phyloP scores from a whole-genome alignment of 1,140 invertebrate genomes.

The Charaxes varanes region DNA sequence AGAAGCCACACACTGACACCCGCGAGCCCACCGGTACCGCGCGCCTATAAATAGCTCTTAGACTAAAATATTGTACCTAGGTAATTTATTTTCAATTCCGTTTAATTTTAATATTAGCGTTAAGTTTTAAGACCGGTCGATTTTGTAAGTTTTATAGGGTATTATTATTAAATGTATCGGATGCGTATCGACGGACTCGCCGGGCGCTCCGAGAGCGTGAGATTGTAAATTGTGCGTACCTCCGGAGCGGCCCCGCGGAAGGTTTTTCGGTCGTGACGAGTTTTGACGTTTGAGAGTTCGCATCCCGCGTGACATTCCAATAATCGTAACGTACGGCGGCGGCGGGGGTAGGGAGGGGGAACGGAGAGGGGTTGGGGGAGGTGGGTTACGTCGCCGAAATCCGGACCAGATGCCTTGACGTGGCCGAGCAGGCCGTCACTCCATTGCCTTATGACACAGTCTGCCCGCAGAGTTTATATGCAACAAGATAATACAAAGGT shows the following conservation, averaged over 20 bases:
- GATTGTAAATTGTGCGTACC: constrained; percentile 50
- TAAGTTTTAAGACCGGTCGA: constrained; percentile 70
- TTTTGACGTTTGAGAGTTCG: constrained; percentile 53
- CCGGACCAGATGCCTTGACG: constrained; percentile 59
- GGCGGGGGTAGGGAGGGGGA: constrained; percentile 25
- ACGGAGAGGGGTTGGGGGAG: constrained; percentile 25
- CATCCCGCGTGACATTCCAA: constrained; percentile 70
- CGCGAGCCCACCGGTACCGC: constrained; percentile 47
- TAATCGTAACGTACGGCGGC: constrained; percentile 62
- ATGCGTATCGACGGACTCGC: constrained; percentile 45
- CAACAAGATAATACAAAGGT: constrained; percentile 73
- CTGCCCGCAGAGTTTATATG: constrained; percentile 72
- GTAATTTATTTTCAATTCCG: constrained; percentile 77
- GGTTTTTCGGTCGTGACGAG: constrained; percentile 32
- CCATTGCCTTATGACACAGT: constrained; percentile 72
- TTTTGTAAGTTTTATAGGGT: constrained; percentile 76
- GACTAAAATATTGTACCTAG: constrained; percentile 75
- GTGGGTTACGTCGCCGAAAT: constrained; percentile 26
- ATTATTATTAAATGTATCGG: constrained; percentile 45
- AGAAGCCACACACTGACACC: constrained; percentile 68
- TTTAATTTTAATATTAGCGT: constrained; percentile 73
- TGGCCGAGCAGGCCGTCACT: constrained; percentile 36
- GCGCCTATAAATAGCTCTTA: constrained; percentile 69
- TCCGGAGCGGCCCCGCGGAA: constrained; percentile 34
- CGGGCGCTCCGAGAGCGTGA: constrained; percentile 28